Percentiles rank a stretch among this genome's conserved stretches.
Evolutionary conservation across 1,140 invertebrate species (phyloP).

Genomic region (Capitella teleta): DNA sequence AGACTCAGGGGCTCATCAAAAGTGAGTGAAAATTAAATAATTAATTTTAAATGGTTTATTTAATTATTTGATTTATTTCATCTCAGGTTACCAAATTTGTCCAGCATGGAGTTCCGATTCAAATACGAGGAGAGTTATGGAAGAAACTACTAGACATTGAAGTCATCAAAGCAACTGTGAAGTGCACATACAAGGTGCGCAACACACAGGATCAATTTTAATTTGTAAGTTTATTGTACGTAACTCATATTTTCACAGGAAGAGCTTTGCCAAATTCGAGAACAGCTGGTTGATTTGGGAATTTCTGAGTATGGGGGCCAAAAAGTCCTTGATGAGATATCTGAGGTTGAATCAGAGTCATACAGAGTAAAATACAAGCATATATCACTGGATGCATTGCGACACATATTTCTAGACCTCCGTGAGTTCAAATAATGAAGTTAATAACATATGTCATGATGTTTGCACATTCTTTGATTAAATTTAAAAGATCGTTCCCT

Average conservation of each 20-base stretch:
- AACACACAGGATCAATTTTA: not conserved
- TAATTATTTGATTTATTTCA: no score
- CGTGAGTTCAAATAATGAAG: conserved; percentile 3
- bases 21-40: no score
- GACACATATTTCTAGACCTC: conserved; percentile 15
- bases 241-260: not conserved
- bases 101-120: not conserved
- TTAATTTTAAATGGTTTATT: no score
- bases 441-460: not conserved
- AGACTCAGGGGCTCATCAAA: no score
- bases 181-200: not conserved
- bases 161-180: not conserved
- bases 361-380: not conserved
- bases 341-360: conserved; percentile 3
- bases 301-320: conserved; percentile 11
- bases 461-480: not conserved
- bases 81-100: no score
- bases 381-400: conserved; percentile 2
- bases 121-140: not conserved
- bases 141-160: conserved; percentile 1
- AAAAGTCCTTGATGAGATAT: not conserved
- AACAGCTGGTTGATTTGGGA: conserved; percentile 14
- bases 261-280: not conserved
- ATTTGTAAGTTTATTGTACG: not conserved
- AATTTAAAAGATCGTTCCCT: conserved; percentile 12